Percentiles rank a stretch among this genome's conserved stretches.
These are phyloP conservation scores for Fregata magnificens DNA, from an alignment of 2,113 vertebrate genomes.

Conservation along the genomic window DNA sequence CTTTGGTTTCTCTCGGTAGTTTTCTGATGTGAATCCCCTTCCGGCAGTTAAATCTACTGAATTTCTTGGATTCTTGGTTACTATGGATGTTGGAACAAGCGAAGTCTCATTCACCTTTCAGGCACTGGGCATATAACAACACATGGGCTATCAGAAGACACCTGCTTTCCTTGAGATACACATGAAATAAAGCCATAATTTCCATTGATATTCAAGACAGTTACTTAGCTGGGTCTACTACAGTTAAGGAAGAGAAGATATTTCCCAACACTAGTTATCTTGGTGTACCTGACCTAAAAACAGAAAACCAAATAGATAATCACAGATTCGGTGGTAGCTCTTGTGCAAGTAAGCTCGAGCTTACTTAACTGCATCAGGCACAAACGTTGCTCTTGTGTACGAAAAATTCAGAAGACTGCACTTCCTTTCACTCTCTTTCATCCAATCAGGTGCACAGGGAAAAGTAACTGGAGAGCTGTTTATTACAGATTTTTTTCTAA, in stretches of 20 bases:
- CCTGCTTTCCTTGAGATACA: not conserved
- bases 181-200: not conserved
- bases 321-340: not conserved
- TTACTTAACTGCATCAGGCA: not conserved
- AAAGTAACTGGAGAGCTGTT: not conserved
- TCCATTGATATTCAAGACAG: not conserved
- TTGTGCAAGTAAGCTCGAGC: not conserved
- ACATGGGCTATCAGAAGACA: not conserved
- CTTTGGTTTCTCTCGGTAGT: not conserved
- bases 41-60: not conserved
- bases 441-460: not conserved
- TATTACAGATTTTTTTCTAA: not conserved
- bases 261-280: not conserved
- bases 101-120: constrained; percentile 17
- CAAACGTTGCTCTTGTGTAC: not conserved
- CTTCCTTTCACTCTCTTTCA: not conserved
- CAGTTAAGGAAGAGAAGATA: not conserved
- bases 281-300: not conserved
- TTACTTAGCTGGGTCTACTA: not conserved
- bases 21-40: not conserved
- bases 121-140: not conserved
- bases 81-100: not conserved
- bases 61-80: not conserved
- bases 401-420: not conserved
- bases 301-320: not conserved